Base-by-base conservation (phyloP, 2,797 vertebrate species). In the Ctenochaetus hawaiiensis region DNA sequence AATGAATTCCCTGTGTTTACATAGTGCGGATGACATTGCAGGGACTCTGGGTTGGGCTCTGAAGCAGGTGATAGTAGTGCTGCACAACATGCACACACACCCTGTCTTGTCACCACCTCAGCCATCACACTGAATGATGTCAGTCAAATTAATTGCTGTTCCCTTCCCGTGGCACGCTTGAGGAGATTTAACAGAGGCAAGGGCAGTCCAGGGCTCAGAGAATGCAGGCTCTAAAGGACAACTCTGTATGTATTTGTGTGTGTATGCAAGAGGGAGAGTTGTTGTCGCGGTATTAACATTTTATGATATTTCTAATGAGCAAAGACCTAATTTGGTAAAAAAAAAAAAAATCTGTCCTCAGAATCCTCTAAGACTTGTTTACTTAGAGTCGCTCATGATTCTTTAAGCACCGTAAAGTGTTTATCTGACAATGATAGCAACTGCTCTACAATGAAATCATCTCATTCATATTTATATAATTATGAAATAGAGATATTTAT, bases 91-190 rank as follows among this genome's bases (percentile, higher is more conserved):
- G 30, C 18, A 58, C 82, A 75, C 77, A 72, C 68, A 23, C 81
- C 11, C 78, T 67, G 71, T 80, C 85, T 84, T 87, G 83, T 90
- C 57, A 70, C 84, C 89, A 86, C 85, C 83, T 87, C 87, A 81
- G 90, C 90, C 88, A 91, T 93, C 93, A 89, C 84, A 89, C 85
- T 88, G 89, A 92, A 89, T 93, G 90, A 93, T 93, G 90, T 94
- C 91, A 92, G 87, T 92, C 91, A 91, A 86, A 92, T 91, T 92
- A 93, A 93, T 93, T 93, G 89, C 90, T 83, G 85, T 87, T 92
- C 89, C 81, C 79, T 90, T 90, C 81, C 87, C 30, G 71, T 90
- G 83, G 91, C 87, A 89, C 47, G 87, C 92, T 93, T 89, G 91
- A 89, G 90, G 92, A 92, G 87, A 71, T 90, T 93, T 92, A 66